Percentiles rank a stretch among this genome's conserved stretches.
These are phyloP conservation scores for Pandion haliaetus DNA, from an alignment of 2,113 vertebrate species.

Conservation along the genomic window DNA sequence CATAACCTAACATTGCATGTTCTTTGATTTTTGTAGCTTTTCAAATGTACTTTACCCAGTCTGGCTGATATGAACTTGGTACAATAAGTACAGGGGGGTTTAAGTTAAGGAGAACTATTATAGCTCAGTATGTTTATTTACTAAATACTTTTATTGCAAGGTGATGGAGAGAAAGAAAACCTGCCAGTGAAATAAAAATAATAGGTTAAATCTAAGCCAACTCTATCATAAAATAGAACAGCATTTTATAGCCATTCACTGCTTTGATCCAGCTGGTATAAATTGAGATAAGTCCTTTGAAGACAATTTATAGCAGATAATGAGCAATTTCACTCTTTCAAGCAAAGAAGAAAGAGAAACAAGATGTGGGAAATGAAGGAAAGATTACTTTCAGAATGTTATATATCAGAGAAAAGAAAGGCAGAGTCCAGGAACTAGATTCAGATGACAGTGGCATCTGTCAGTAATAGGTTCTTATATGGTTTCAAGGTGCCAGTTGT, in stretches of 20 bases:
- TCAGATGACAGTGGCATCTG: not conserved
- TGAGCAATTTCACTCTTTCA: conserved; percentile 44
- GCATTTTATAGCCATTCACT: not conserved
- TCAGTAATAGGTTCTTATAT: not conserved
- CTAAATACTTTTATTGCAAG: not conserved
- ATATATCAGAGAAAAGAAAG: not conserved
- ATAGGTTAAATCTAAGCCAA: not conserved
- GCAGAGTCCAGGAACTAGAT: not conserved
- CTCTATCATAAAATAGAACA: not conserved
- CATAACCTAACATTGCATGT: not conserved
- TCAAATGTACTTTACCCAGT: not conserved
- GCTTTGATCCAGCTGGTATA: conserved; percentile 35
- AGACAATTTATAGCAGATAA: conserved; percentile 38
- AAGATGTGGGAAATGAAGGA: not conserved
- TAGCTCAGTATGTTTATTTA: not conserved
- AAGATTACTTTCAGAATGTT: not conserved
- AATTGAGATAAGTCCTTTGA: conserved; percentile 2
- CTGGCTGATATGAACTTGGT: not conserved
- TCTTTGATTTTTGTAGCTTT: not conserved
- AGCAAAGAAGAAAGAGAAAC: conserved; percentile 29
- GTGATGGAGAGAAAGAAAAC: not conserved
- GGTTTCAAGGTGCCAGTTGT: not conserved
- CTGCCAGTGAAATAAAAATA: not conserved
- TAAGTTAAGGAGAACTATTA: not conserved
- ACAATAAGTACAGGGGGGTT: not conserved